phyloP scores from a whole-genome alignment of 2,797 vertebrate genomes.

The Rhabdophis nuchalis region DNA sequence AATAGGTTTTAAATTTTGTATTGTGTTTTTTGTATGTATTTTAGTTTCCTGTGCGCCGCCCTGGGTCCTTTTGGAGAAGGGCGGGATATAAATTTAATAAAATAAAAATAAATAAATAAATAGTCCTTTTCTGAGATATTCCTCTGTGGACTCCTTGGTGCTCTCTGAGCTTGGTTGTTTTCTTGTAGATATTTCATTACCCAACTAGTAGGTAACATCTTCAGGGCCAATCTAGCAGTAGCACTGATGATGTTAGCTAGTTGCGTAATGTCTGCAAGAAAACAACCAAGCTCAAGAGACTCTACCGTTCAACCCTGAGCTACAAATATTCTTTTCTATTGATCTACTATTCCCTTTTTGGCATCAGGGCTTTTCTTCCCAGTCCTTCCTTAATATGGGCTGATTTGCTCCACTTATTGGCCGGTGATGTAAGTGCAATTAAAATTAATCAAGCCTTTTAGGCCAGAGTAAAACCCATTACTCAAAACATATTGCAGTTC shows the following conservation, averaged over 20 bases:
- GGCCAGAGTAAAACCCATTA: background rate
- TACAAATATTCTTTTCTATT: background rate
- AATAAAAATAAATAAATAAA: too few relatives aligned
- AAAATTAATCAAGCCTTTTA: background rate
- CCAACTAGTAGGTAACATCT: background rate
- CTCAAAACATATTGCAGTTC: background rate
- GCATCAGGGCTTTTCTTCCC: background rate
- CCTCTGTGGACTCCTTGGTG: background rate
- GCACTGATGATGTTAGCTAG: background rate
- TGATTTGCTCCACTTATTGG: background rate
- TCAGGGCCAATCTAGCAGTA: background rate
- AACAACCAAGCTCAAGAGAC: background rate
- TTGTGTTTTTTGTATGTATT: too few relatives aligned
- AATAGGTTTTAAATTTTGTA: too few relatives aligned
- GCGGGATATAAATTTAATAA: too few relatives aligned
- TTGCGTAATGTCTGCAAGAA: background rate
- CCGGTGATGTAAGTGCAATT: background rate
- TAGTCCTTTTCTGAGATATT: too few relatives aligned
- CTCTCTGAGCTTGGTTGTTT: background rate
- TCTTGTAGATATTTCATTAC: background rate
- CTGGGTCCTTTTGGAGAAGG: too few relatives aligned
- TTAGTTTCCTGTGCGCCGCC: too few relatives aligned
- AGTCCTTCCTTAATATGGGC: background rate
- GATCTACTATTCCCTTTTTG: background rate
- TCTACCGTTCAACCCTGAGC: background rate